phyloP scores from a whole-genome alignment of 2,888 invertebrate genomes.

The Dasysyrphus albostriatus region DNA sequence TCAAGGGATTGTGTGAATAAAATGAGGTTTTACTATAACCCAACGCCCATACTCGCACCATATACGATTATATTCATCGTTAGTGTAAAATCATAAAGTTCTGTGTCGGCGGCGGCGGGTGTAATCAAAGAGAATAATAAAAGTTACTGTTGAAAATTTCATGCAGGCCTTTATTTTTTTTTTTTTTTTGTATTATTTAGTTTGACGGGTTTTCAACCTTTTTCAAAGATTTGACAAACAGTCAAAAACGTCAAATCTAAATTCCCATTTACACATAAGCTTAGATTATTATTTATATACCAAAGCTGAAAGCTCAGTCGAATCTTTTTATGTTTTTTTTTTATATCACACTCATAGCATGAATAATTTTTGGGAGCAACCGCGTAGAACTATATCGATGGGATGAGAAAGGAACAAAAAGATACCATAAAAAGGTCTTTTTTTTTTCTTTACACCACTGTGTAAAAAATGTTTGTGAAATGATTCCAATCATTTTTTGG shows the following conservation, averaged over 20 bases:
- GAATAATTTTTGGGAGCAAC: slow-evolving; percentile 62
- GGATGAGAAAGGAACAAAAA: slow-evolving; percentile 1
- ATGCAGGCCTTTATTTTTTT: not conserved
- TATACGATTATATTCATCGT: too few relatives aligned
- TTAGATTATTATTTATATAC: slow-evolving; percentile 53
- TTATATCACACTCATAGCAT: slow-evolving; percentile 62
- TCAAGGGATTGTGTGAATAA: slow-evolving; percentile 25
- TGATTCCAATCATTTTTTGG: too few relatives aligned
- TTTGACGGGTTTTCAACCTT: slow-evolving; percentile 49
- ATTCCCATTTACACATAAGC: slow-evolving; percentile 69
- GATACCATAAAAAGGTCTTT: slow-evolving; percentile 27
- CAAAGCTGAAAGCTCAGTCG: slow-evolving; percentile 48
- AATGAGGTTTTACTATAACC: not conserved
- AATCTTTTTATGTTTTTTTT: slow-evolving; percentile 45
- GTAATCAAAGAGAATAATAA: slow-evolving; percentile 36
- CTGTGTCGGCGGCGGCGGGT: slow-evolving; percentile 28
- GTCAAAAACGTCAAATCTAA: slow-evolving; percentile 58
- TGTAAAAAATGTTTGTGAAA: not conserved
- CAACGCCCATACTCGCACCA: not conserved
- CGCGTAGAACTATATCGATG: slow-evolving; percentile 14
- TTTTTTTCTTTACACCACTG: not conserved
- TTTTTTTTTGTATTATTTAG: not conserved
- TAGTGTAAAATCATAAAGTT: slow-evolving; percentile 54
- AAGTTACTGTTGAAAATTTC: slow-evolving; percentile 7
- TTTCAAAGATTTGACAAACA: slow-evolving; percentile 57